A percentile compares a stretch with the other conserved stretches of the same genome.
These are phyloP conservation scores for Plebejus anna DNA, from an alignment of 2,888 invertebrate species.

Conservation along the genomic window DNA sequence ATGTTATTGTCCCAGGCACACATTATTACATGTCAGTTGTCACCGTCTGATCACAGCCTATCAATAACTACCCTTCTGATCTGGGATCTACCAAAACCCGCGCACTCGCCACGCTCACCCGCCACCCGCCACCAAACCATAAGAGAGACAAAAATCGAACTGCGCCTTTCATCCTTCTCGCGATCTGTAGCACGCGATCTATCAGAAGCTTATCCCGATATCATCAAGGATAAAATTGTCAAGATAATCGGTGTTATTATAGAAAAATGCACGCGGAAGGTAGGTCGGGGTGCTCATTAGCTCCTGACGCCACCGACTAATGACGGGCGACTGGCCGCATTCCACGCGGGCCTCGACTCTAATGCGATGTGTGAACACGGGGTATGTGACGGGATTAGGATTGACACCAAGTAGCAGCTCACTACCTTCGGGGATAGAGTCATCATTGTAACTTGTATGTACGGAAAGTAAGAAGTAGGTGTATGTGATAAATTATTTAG, in stretches of 20 bases:
- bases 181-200: neutral
- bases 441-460: neutral
- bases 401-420: neutral
- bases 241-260: conserved; percentile 33
- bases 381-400: conserved; percentile 18
- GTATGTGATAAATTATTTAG: too few relatives aligned
- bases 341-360: conserved; percentile 35
- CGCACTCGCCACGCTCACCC: too few relatives aligned
- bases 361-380: conserved; percentile 31
- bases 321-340: conserved; percentile 41
- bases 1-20: too few relatives aligned
- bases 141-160: too few relatives aligned
- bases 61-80: too few relatives aligned
- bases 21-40: too few relatives aligned
- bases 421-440: neutral
- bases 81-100: too few relatives aligned
- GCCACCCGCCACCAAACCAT: too few relatives aligned
- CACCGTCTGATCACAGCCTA: too few relatives aligned
- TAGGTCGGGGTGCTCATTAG: conserved; percentile 37
- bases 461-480: neutral
- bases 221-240: conserved; percentile 17
- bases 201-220: neutral
- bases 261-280: conserved; percentile 41
- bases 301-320: conserved; percentile 38
- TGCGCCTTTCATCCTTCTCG: too few relatives aligned